Conservation (phyloP, 2,797 vertebrate genomes). For the Esox lucius region DNA sequence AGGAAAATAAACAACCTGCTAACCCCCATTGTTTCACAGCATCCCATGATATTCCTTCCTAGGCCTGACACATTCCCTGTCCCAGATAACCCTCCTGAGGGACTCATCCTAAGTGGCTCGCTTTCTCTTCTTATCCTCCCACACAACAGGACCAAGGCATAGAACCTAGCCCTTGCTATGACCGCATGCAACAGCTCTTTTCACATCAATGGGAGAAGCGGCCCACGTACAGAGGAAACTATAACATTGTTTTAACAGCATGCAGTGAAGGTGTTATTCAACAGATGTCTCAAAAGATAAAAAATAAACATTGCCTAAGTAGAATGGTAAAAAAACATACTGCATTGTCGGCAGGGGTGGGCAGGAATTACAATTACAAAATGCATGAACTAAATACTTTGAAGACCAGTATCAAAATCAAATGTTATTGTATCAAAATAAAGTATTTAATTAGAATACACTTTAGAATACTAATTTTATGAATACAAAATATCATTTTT, state of each 20-base stretch:
- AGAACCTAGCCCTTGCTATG: neutral
- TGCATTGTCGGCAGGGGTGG: neutral
- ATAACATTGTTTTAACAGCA: slow-evolving; percentile 9
- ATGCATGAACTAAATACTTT: neutral
- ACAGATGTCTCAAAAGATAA: slow-evolving; percentile 2
- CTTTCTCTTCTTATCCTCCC: neutral
- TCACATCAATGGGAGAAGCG: slow-evolving; percentile 15
- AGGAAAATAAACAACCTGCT: slow-evolving; percentile 24
- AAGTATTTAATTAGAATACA: neutral
- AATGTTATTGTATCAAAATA: neutral
- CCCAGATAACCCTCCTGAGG: slow-evolving; percentile 16
- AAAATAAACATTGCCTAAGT: neutral
- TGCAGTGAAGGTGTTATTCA: slow-evolving; percentile 3
- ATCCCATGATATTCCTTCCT: slow-evolving; percentile 15
- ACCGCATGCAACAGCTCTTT: slow-evolving; percentile 16
- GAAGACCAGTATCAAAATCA: neutral
- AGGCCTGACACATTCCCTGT: slow-evolving; percentile 18
- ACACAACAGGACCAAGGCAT: neutral
- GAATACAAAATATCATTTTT: neutral
- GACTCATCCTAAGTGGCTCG: slow-evolving; percentile 5
- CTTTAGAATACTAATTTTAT: too few species aligned
- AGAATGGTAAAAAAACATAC: neutral
- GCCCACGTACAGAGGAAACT: slow-evolving; percentile 15
- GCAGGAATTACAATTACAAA: neutral
- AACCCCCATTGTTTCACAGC: slow-evolving; percentile 28